These are phyloP conservation scores for Pipistrellus kuhlii DNA, from an alignment of 2,797 vertebrate genomes.

Conservation along the genomic window DNA sequence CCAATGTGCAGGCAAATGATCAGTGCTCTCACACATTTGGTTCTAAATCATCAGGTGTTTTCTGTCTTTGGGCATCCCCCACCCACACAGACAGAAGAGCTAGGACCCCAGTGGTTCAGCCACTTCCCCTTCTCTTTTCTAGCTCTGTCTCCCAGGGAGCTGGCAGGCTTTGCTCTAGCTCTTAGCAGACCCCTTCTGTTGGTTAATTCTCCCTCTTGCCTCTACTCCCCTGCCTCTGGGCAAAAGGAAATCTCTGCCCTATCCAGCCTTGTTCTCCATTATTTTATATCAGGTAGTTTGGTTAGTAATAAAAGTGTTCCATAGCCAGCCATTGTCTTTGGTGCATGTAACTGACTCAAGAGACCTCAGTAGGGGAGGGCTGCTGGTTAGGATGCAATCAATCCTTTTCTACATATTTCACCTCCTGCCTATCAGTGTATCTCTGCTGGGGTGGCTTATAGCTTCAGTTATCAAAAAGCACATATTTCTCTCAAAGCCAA, in stretches of 20 bases:
- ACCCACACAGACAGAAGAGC: neutral
- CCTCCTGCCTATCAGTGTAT: neutral
- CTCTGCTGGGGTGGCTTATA: neutral
- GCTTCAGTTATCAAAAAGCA: conserved; percentile 1
- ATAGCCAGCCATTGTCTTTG: neutral
- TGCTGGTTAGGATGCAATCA: neutral
- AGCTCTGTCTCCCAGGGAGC: neutral
- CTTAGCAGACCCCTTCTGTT: neutral
- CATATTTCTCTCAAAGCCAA: neutral
- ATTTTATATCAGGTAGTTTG: neutral
- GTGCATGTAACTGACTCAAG: neutral
- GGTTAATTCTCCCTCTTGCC: neutral
- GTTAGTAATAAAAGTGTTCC: neutral
- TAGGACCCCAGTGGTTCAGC: neutral
- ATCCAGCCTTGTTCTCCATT: neutral
- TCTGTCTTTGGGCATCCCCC: neutral
- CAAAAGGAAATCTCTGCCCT: neutral
- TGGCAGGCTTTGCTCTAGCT: no score
- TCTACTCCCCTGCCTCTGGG: neutral
- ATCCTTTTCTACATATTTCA: neutral
- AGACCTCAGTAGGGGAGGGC: neutral
- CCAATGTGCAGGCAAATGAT: neutral
- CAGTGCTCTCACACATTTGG: neutral
- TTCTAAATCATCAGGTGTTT: neutral
- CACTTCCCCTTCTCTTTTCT: neutral